These are phyloP conservation scores for Acutogordius australiensis DNA, from an alignment of 2,888 invertebrate species.

Conservation along the genomic window DNA sequence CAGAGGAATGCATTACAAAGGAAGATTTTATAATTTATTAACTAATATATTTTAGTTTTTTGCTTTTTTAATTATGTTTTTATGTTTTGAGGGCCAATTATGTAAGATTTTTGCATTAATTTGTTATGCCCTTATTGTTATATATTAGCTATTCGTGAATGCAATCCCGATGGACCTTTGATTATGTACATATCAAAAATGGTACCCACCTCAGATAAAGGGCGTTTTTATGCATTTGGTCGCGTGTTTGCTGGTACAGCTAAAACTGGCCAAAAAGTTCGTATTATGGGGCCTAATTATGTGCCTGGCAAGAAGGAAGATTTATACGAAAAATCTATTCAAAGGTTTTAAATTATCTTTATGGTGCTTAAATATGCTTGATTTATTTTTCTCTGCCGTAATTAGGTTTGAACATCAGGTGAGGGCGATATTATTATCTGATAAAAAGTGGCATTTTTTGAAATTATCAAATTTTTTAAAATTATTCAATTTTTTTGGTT, in stretches of 20 bases:
- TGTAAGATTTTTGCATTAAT: conserved; percentile 12
- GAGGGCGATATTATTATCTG: too few relatives aligned
- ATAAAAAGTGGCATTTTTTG: too few relatives aligned
- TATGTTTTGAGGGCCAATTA: too few relatives aligned
- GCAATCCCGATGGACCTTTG: conserved; percentile 77
- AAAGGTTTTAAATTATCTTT: too few relatives aligned
- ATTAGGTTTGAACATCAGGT: too few relatives aligned
- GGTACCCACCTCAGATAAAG: conserved; percentile 98
- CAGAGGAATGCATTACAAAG: too few relatives aligned
- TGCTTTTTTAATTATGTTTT: background rate
- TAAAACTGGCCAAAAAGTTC: conserved; percentile 34
- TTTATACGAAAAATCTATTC: conserved; percentile 89
- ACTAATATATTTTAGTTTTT: background rate
- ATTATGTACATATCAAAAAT: conserved; percentile 99
- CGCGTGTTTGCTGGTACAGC: conserved; percentile 78
- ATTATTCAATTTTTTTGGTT: too few relatives aligned
- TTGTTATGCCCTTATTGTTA: conserved; percentile 12
- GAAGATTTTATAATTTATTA: too few relatives aligned
- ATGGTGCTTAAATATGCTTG: too few relatives aligned
- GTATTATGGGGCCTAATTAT: conserved; percentile 98
- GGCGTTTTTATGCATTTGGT: conserved; percentile 97
- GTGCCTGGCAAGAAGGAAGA: conserved; percentile 93
- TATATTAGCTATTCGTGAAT: conserved; percentile 34
- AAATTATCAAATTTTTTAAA: too few relatives aligned
- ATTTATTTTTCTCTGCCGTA: too few relatives aligned